A percentile compares a stretch with the other conserved stretches of the same genome.
These are phyloP conservation scores for Cephus rjabovi DNA, from an alignment of 2,888 invertebrate species.

Conservation along the genomic window DNA sequence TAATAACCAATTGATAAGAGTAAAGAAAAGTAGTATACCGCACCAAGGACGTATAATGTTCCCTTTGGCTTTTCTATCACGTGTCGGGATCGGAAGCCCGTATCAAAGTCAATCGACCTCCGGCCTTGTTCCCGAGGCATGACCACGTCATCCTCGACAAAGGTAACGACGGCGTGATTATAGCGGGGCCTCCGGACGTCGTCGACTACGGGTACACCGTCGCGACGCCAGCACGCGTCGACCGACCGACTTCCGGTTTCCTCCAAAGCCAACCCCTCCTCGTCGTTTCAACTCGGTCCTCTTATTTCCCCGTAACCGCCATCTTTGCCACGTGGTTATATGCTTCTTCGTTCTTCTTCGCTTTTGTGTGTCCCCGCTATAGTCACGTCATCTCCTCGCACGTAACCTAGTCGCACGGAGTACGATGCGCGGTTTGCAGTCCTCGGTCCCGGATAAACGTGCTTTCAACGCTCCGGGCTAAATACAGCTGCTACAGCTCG, in stretches of 20 bases:
- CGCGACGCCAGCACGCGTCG: constrained; percentile 25
- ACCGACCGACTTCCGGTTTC: constrained; percentile 36
- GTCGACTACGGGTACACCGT: constrained; percentile 26
- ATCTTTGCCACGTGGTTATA: neutral
- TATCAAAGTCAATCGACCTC: neutral
- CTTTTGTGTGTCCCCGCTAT: neutral
- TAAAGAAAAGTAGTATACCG: neutral
- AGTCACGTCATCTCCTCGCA: neutral
- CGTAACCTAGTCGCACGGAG: neutral
- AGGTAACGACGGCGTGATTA: neutral
- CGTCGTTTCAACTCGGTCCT: neutral
- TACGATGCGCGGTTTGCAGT: neutral
- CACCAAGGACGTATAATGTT: neutral
- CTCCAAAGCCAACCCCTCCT: constrained; percentile 14
- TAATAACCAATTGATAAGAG: neutral
- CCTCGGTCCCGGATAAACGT: constrained; percentile 15
- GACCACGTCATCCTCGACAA: constrained; percentile 2
- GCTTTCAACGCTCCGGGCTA: constrained; percentile 13
- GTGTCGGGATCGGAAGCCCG: neutral
- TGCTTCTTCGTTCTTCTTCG: neutral
- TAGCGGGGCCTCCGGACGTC: constrained; percentile 16
- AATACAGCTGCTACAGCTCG: constrained; percentile 17
- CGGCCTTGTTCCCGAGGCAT: neutral
- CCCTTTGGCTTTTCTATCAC: neutral
- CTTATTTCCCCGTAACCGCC: neutral